phyloP scores from a whole-genome alignment of 2,113 vertebrate genomes.

The Petaurus breviceps region DNA sequence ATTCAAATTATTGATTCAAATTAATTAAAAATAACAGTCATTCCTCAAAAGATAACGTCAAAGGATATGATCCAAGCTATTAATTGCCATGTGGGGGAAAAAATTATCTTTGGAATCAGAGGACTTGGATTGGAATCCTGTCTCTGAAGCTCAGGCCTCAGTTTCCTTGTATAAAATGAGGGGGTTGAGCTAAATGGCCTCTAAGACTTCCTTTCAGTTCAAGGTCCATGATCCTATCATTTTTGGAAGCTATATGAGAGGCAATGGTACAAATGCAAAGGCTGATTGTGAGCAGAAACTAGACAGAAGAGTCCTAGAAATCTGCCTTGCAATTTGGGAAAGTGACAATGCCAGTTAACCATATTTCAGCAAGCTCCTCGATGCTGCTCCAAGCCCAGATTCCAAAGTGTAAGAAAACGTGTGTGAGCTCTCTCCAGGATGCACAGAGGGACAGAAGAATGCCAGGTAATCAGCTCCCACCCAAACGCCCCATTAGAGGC shows the following conservation, averaged over 20 bases:
- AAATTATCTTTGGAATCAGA: neutral
- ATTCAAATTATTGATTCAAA: neutral
- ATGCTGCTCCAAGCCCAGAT: neutral
- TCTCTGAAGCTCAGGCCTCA: neutral
- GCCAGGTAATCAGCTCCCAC: neutral
- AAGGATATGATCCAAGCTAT: neutral
- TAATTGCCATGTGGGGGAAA: neutral
- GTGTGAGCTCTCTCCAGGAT: neutral
- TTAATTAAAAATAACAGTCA: neutral
- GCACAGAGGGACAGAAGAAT: neutral
- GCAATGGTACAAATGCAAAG: neutral
- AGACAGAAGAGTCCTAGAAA: neutral
- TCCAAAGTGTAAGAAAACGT: neutral
- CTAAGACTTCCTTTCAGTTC: neutral
- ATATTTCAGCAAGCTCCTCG: neutral
- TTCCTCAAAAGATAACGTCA: neutral
- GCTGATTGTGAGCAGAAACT: neutral
- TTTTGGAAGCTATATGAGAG: neutral
- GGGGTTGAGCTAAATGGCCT: neutral
- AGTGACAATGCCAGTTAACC: neutral
- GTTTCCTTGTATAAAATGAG: neutral
- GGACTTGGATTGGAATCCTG: neutral
- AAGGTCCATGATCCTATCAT: neutral
- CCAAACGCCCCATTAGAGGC: neutral
- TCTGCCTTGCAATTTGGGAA: neutral